phyloP scores from a whole-genome alignment of 2,113 vertebrate species.

The Riparia riparia region DNA sequence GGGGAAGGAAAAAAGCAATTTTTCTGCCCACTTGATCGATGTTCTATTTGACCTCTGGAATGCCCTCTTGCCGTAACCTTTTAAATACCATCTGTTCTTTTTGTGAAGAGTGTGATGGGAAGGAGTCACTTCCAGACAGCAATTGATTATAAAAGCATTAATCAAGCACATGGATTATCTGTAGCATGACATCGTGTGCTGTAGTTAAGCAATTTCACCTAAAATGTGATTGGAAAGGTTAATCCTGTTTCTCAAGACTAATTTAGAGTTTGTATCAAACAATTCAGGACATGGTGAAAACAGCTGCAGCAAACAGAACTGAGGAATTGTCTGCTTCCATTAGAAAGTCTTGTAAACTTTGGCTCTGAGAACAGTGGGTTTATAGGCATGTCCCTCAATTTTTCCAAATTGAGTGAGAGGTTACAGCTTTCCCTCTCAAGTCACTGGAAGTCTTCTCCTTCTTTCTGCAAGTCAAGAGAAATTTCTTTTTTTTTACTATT shows the following conservation, averaged over 20 bases:
- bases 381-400: not conserved
- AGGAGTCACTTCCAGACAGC: conserved; percentile 88
- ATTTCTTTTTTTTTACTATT: not conserved
- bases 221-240: conserved; percentile 90
- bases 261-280: conserved; percentile 68
- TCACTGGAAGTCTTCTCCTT: not conserved
- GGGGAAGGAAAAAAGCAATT: conserved; percentile 80
- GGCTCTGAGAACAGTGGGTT: not conserved
- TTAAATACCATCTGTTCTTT: conserved; percentile 94
- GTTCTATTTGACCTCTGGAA: conserved; percentile 84
- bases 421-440: not conserved
- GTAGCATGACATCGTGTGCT: conserved; percentile 82
- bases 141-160: conserved; percentile 98
- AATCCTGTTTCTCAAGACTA: conserved; percentile 78
- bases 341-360: conserved; percentile 5
- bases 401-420: not conserved
- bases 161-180: conserved; percentile 96
- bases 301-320: conserved; percentile 54
- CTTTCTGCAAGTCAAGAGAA: not conserved
- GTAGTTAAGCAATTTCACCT: conserved; percentile 94
- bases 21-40: conserved; percentile 88
- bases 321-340: conserved; percentile 45
- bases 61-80: conserved; percentile 87
- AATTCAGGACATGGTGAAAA: not conserved
- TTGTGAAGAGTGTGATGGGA: conserved; percentile 88